Conservation (phyloP, 2,888 invertebrate genomes). For the Caenorhabditis sinica region DNA sequence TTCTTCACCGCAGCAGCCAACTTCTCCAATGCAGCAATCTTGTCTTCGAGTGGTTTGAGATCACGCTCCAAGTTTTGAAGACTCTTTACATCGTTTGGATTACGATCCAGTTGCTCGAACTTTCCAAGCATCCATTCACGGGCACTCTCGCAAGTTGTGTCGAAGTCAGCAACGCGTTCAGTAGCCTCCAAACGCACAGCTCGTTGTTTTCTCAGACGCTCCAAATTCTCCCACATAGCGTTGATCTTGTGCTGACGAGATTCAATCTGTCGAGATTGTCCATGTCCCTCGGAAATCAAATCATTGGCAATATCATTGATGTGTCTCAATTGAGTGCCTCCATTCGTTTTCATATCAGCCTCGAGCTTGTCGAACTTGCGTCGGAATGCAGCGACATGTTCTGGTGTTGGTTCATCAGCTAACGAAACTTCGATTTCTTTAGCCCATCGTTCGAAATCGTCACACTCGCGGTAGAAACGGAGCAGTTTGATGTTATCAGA, state of each 20-base stretch:
- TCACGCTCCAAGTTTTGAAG: constrained; percentile 91
- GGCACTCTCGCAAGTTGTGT: constrained; percentile 96
- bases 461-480: constrained; percentile 95
- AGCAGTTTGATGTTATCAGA: constrained; percentile 92
- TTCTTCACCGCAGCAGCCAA: constrained; percentile 90
- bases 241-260: constrained; percentile 88
- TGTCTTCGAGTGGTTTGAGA: constrained; percentile 94
- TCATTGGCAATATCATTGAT: constrained; percentile 93
- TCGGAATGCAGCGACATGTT: constrained; percentile 94
- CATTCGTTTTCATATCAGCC: constrained; percentile 93
- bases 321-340: constrained; percentile 91
- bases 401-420: constrained; percentile 90
- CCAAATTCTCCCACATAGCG: constrained; percentile 86
- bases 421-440: constrained; percentile 94
- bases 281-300: constrained; percentile 91
- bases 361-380: constrained; percentile 88
- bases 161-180: constrained; percentile 94
- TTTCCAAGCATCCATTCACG: constrained; percentile 98
- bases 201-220: constrained; percentile 73
- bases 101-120: constrained; percentile 90
- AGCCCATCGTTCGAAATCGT: constrained; percentile 97
- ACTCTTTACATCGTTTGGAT: constrained; percentile 82
- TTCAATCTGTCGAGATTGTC: constrained; percentile 83
- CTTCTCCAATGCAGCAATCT: constrained; percentile 90
- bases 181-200: constrained; percentile 95